phyloP scores from a whole-genome alignment of 2,888 invertebrate species.

The Nymphalis c-album region DNA sequence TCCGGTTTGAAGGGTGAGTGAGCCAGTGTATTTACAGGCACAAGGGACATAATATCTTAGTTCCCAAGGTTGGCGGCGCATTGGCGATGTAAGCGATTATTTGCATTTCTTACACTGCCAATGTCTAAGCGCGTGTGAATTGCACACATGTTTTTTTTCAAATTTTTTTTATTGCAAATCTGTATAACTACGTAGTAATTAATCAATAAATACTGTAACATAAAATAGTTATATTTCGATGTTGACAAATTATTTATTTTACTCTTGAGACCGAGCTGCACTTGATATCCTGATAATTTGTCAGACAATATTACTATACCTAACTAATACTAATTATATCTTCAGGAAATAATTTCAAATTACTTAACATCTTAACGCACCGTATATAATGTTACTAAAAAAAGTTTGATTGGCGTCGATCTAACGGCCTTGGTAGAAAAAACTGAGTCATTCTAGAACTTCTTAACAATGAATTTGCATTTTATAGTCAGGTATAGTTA shows the following conservation, averaged over 20 bases:
- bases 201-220: too few relatives aligned
- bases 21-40: too few relatives aligned
- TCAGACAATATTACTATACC: not conserved
- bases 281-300: conserved; percentile 2
- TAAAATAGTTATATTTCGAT: too few relatives aligned
- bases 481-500: not conserved
- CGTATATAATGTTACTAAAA: conserved; percentile 18
- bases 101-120: too few relatives aligned
- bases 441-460: conserved; percentile 19
- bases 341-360: conserved; percentile 17
- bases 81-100: too few relatives aligned
- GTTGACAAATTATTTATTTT: not conserved
- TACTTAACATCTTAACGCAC: conserved; percentile 14
- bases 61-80: too few relatives aligned
- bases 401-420: conserved; percentile 17
- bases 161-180: too few relatives aligned
- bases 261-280: not conserved
- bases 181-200: too few relatives aligned
- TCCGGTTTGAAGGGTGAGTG: too few relatives aligned
- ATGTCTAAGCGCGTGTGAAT: too few relatives aligned
- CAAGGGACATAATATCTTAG: too few relatives aligned
- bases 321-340: not conserved
- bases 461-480: conserved; percentile 9
- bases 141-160: too few relatives aligned
- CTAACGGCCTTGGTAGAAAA: conserved; percentile 13